phyloP scores from a whole-genome alignment of 2,113 vertebrate genomes.

The Silurus asotus region DNA sequence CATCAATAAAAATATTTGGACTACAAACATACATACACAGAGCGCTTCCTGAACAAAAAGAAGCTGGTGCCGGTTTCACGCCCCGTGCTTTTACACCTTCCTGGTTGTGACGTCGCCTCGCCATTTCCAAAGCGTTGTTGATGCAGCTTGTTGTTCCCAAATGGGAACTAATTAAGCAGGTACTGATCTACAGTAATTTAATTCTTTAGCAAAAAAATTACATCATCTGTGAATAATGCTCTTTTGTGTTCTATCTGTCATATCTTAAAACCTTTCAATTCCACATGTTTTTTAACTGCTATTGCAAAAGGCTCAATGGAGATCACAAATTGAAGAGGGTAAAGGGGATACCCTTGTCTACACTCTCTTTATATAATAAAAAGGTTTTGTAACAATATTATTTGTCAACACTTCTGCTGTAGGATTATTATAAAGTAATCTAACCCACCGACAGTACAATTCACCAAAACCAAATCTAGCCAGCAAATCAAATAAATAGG shows the following conservation, averaged over 20 bases:
- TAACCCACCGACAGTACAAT: too few species aligned
- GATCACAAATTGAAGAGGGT: conserved; percentile 9
- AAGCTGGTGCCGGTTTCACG: too few species aligned
- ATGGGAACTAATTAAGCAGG: not conserved
- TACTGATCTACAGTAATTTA: conserved; percentile 17
- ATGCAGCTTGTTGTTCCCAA: too few species aligned
- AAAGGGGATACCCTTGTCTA: not conserved
- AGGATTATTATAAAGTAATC: too few species aligned
- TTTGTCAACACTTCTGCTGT: not conserved
- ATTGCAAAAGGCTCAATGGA: conserved; percentile 1
- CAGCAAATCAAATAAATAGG: conserved; percentile 9
- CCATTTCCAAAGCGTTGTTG: too few species aligned
- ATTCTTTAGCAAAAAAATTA: too few species aligned
- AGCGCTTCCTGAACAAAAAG: too few species aligned
- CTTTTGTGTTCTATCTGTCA: not conserved
- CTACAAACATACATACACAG: too few species aligned
- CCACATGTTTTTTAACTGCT: not conserved
- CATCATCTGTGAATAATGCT: too few species aligned
- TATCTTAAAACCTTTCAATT: not conserved
- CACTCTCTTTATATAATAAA: conserved; percentile 2
- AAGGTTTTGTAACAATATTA: not conserved
- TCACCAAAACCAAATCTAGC: conserved; percentile 1
- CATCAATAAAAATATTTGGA: too few species aligned
- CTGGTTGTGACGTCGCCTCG: too few species aligned
- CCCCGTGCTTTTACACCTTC: too few species aligned